These are phyloP conservation scores for Triops cancriformis DNA, from an alignment of 1,140 invertebrate species.

Conservation along the genomic window DNA sequence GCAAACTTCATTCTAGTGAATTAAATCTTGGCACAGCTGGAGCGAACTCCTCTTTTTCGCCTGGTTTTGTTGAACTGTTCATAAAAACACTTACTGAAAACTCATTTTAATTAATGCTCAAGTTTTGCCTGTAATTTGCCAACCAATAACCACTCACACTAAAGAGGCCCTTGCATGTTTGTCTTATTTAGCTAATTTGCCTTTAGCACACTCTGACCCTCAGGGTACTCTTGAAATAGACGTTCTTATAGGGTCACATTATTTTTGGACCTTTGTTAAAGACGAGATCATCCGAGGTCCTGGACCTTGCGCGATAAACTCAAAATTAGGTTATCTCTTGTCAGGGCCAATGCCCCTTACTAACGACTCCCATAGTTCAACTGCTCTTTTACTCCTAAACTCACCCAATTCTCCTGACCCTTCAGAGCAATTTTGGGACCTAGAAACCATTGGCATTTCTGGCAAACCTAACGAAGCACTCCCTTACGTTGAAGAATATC, in stretches of 20 bases:
- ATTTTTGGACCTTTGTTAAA: background rate
- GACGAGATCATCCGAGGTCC: background rate
- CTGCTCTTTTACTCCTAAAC: background rate
- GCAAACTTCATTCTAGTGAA: too few species aligned
- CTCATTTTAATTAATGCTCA: background rate
- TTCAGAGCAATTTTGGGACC: slow-evolving; percentile 2
- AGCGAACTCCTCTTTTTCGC: too few species aligned
- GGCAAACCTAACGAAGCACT: background rate
- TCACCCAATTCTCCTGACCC: background rate
- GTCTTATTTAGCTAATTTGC: background rate
- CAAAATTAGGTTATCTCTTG: background rate
- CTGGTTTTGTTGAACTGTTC: too few species aligned
- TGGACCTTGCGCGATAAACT: background rate
- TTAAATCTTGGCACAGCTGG: too few species aligned
- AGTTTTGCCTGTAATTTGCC: background rate
- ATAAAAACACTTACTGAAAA: background rate
- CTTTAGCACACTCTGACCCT: background rate
- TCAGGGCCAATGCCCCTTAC: background rate
- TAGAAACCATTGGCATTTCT: background rate
- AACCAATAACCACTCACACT: background rate
- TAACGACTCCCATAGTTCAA: background rate
- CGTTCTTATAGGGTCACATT: background rate
- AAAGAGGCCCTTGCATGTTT: background rate
- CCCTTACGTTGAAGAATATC: background rate
- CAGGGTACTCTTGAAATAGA: background rate